Base-by-base conservation (phyloP, 2,888 invertebrate species). In the Callinectes sapidus region DNA sequence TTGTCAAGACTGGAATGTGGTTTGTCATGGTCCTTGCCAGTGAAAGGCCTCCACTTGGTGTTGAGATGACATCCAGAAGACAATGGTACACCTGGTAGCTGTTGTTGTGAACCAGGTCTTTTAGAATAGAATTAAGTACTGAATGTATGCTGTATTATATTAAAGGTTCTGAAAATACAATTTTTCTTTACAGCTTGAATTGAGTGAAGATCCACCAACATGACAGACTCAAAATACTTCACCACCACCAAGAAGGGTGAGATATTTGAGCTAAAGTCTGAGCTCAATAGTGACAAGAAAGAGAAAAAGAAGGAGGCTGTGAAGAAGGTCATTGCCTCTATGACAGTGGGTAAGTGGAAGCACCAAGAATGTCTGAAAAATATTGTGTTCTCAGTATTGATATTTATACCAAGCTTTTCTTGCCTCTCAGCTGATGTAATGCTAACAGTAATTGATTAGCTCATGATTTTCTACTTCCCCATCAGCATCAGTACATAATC, bases 161-260 rank as follows among this genome's bases (percentile, higher is more conserved):
- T 35, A 35, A 13, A 35, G 35, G 3, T 81, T 13, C 18, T 81
- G 35, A 81, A 81, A 2, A 3, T 10, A 77, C 28, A 81, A 35
- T 81, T 32, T 81, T 13, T 32, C 18, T 10, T 35, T n/a, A n/a
- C 35, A 81, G 81, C 14, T 35, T 35, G 32, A 16, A 35, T 81
- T 35, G 81, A 13, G 35, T 35, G 18, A 32, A 81, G 35, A 23
- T 23, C 89, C 42, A 18, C n/a, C 55, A 96, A 95, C 95, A 99
- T 99, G 99, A 99, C 99, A 87, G 99, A 99, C 96, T 99, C 99
- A 90, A 99, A 99, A 96, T 99, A 99, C 96, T 99, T 99, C 96
- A 99, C 99, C 14, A 99, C 99, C 94, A 99, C 99, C 94, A 99
- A 99, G 96, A 99, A 99, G 96, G 99, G 99, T 95, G 99, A 99